Evolutionary conservation across 2,888 invertebrate species (phyloP).

Genomic region (Ellobium chinense): DNA sequence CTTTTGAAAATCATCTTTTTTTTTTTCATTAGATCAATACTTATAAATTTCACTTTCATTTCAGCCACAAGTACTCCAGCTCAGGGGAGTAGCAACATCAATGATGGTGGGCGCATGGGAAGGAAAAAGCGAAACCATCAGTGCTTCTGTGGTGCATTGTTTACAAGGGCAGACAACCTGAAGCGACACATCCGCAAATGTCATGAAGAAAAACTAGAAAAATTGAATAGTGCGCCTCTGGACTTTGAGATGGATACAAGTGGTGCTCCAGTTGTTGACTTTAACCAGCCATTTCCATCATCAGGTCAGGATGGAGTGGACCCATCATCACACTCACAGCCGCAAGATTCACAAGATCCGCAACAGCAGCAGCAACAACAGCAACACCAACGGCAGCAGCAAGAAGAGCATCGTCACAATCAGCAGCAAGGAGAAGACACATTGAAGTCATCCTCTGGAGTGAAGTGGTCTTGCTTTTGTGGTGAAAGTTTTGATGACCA

Average conservation of each 20-base stretch:
- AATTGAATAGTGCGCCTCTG: constrained; percentile 11
- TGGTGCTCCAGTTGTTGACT: background rate
- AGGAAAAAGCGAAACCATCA: constrained; percentile 28
- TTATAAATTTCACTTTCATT: no score
- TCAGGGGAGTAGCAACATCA: background rate
- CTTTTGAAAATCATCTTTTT: no score
- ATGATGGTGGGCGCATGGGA: background rate
- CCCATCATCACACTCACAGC: background rate
- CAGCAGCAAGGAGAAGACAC: background rate
- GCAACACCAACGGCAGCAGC: constrained; percentile 8
- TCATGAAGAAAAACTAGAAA: constrained; percentile 45
- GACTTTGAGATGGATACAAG: constrained; percentile 20
- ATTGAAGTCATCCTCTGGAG: background rate
- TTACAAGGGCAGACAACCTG: constrained; percentile 45
- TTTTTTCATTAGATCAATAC: no score
- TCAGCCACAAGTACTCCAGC: constrained; percentile 1
- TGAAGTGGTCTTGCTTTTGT: constrained; percentile 45
- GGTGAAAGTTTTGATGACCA: constrained; percentile 43
- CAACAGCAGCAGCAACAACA: constrained; percentile 32
- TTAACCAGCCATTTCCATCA: background rate
- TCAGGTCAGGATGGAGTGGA: constrained; percentile 4
- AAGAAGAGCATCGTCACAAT: constrained; percentile 17
- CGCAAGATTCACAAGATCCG: background rate
- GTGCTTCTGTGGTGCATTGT: constrained; percentile 46
- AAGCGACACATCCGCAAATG: constrained; percentile 47